Base-by-base conservation (phyloP, 92 coral and sea anemone species). In the Pocillopora grandis region DNA sequence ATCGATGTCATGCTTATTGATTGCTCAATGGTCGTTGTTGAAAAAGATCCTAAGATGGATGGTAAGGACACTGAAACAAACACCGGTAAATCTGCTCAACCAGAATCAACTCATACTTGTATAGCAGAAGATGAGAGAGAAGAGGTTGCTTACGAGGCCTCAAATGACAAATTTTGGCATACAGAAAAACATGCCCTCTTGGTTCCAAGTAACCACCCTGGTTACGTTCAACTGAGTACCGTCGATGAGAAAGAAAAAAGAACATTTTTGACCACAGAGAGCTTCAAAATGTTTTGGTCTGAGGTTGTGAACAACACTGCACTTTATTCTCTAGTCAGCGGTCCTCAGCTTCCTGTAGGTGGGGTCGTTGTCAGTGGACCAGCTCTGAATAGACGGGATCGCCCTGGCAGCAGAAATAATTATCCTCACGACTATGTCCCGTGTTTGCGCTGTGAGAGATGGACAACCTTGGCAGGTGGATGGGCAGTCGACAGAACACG, bases 1-100 rank as follows among this genome's bases (percentile, higher is more conserved):
- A 80, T 86, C 27, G 89, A 86, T n/a, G 71, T 86, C 73, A 86
- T 86, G 89, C 86, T 86, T 79, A 86, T 86, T n/a, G 89, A 86
- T 62, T 8, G 62, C 35, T 86, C 89, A 63, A 86, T 86, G 67
- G 55, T 19, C 64, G 80, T 80, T 66, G 35, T 62, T 60, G 89
- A 86, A 61, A 86, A 31, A 21, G 36, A 49, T 35, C 48, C 75
- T 37, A 78, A 37, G 16, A 9, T 17, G 42, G 59, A 58, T 9
- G 37, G 60, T 76, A 21, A 58, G 35, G 65, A 31, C 56, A 16
- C 12, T 19, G 82, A 36, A 62, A 16, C 35, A 52, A 52, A 2
- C 63, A 15, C 19, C 33, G 77, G 56, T 62, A 58, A 62, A 62
- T 59, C 58, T 57, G 60, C 11, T 61, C 48, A 78, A 61, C 13